phyloP scores from a whole-genome alignment of 2,797 vertebrate genomes.

The Phrynocephalus guinanensis region DNA sequence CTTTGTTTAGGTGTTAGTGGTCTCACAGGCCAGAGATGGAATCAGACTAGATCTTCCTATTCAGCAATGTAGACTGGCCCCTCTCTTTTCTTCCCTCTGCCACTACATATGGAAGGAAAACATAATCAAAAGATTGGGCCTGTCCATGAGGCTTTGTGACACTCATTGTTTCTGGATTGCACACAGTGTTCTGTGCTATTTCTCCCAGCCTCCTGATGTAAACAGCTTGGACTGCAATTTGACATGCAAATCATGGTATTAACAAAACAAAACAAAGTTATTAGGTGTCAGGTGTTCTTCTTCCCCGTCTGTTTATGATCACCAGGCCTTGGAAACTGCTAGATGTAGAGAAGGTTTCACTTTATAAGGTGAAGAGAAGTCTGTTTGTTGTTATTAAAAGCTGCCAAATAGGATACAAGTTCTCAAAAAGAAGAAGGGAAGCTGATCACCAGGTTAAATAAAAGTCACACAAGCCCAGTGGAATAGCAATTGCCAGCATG shows the following conservation, averaged over 20 bases:
- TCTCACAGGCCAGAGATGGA: conserved; percentile 33
- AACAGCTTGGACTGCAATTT: conserved; percentile 40
- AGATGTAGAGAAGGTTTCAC: conserved; percentile 47
- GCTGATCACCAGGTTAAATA: conserved; percentile 38
- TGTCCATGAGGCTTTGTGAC: conserved; percentile 51
- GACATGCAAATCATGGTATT: conserved; percentile 53
- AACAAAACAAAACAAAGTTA: conserved; percentile 35
- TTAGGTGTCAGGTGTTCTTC: background rate
- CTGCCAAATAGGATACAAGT: conserved; percentile 58
- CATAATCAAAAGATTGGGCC: conserved; percentile 47
- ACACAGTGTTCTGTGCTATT: conserved; percentile 29
- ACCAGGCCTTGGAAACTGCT: conserved; percentile 18
- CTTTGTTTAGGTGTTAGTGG: conserved; percentile 32
- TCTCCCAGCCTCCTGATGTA: conserved; percentile 33
- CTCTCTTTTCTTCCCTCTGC: conserved; percentile 27
- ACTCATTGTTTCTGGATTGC: conserved; percentile 52
- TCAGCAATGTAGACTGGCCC: conserved; percentile 23
- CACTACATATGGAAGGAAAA: conserved; percentile 43
- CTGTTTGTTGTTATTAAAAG: conserved; percentile 47
- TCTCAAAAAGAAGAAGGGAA: conserved; percentile 62
- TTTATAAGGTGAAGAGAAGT: conserved; percentile 50
- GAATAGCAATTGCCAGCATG: background rate
- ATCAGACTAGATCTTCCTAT: conserved; percentile 39
- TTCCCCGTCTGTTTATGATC: conserved; percentile 34
- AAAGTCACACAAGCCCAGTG: background rate